Percentiles rank a stretch among this genome's conserved stretches.
phyloP scores from a whole-genome alignment of 2,888 invertebrate genomes.

The Ypsolopha scabrella region DNA sequence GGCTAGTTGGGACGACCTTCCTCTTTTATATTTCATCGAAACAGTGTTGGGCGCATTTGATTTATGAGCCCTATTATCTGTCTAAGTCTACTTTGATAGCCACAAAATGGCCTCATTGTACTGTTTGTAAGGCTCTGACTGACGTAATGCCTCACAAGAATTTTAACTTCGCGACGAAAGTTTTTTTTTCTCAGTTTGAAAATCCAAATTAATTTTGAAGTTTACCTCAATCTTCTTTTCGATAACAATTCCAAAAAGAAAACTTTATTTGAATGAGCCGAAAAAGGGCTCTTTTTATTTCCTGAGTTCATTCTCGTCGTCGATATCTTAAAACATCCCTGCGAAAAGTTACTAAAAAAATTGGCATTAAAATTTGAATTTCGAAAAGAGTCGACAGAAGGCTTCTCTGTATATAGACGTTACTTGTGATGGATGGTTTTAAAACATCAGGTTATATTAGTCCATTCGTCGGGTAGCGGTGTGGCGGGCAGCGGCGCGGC shows the following conservation, averaged over 20 bases:
- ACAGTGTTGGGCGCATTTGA: constrained; percentile 10
- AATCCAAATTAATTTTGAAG: too few species aligned
- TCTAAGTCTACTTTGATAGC: too few species aligned
- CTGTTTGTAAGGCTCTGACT: too few species aligned
- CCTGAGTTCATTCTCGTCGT: not conserved
- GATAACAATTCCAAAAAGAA: too few species aligned
- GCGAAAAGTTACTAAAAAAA: not conserved
- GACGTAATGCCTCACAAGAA: too few species aligned
- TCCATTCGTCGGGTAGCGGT: constrained; percentile 53
- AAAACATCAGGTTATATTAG: constrained; percentile 68
- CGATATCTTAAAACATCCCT: not conserved
- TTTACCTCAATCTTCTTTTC: too few species aligned
- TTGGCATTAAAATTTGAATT: constrained; percentile 13
- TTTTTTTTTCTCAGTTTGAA: too few species aligned
- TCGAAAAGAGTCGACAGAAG: constrained; percentile 39
- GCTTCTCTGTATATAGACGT: constrained; percentile 63
- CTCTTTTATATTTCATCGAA: constrained; percentile 32
- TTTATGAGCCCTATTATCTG: too few species aligned
- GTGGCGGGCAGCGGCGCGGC: constrained; percentile 25
- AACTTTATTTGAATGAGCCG: too few species aligned
- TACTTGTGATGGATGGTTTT: constrained; percentile 68
- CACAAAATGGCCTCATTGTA: too few species aligned
- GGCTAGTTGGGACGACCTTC: constrained; percentile 44
- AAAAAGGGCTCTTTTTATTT: too few species aligned
- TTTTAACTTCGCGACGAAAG: too few species aligned